Percentiles rank a stretch among this genome's conserved stretches.
Evolutionary conservation across 1,140 invertebrate genomes (phyloP).

Genomic region (Matsumurasca onukii): DNA sequence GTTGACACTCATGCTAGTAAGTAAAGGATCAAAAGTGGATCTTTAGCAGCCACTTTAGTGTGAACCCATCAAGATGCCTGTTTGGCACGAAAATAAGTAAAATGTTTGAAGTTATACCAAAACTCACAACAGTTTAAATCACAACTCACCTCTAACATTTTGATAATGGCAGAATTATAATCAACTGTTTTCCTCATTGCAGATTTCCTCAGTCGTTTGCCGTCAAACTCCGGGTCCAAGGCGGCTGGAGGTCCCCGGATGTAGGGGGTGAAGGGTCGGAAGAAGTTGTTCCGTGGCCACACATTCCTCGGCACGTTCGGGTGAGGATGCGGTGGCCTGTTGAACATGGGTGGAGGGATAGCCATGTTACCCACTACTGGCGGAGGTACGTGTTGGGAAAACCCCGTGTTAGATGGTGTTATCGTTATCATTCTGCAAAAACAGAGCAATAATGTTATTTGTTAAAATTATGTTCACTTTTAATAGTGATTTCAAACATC

Average conservation of each 20-base stretch:
- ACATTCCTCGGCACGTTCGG: slow-evolving; percentile 29
- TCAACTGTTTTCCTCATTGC: slow-evolving; percentile 98
- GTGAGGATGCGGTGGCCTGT: slow-evolving; percentile 19
- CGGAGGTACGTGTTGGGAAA: slow-evolving; percentile 29
- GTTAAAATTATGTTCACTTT: no score
- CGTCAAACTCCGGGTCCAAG: slow-evolving; percentile 77
- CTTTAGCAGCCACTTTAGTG: no score
- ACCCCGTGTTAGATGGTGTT: slow-evolving; percentile 32
- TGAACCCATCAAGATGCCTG: no score
- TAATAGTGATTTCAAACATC: no score
- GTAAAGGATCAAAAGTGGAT: no score
- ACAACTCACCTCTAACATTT: slow-evolving; percentile 88
- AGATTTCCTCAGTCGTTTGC: slow-evolving; percentile 92
- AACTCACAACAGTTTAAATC: no score
- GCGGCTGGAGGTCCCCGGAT: slow-evolving; percentile 34
- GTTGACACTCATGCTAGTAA: no score
- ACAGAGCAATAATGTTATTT: no score
- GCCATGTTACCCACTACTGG: slow-evolving; percentile 30
- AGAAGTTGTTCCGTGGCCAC: slow-evolving; percentile 38
- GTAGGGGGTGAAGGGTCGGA: slow-evolving; percentile 39
- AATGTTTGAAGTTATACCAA: no score
- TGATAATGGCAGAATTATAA: slow-evolving; percentile 95
- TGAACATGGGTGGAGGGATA: slow-evolving; percentile 22
- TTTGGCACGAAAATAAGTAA: no score
- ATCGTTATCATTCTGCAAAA: slow-evolving; percentile 40